Conservation (phyloP, 2,797 vertebrate species). For the Moxostoma hubbsi region DNA sequence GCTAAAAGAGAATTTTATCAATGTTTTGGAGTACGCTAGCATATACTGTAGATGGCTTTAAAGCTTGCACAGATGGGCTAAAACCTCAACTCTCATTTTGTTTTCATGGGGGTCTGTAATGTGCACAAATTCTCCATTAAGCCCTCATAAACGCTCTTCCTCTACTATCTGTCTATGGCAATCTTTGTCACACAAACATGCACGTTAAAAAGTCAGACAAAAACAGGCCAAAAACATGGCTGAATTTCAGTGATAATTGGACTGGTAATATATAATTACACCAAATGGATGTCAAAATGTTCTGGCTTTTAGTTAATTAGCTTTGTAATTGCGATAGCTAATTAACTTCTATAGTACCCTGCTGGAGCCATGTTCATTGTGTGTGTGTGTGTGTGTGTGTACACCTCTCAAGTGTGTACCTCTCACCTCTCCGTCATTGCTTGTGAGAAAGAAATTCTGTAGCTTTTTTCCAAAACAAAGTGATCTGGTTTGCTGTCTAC, state of each 20-base stretch:
- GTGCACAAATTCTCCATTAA: conserved; percentile 34
- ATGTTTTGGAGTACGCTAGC: too few species aligned
- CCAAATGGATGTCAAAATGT: conserved; percentile 89
- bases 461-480: too few species aligned
- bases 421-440: neutral
- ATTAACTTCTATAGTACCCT: conserved; percentile 82
- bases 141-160: conserved; percentile 25
- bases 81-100: too few species aligned
- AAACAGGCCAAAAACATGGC: conserved; percentile 74
- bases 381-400: conserved; percentile 46
- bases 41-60: too few species aligned
- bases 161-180: conserved; percentile 19
- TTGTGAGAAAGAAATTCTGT: too few species aligned
- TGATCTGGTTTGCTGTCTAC: too few species aligned
- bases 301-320: conserved; percentile 89
- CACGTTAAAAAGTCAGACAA: conserved; percentile 66
- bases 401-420: conserved; percentile 1
- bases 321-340: conserved; percentile 86
- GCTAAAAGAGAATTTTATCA: too few species aligned
- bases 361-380: conserved; percentile 69
- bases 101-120: conserved; percentile 17
- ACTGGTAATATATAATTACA: conserved; percentile 84
- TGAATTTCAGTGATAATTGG: conserved; percentile 85
- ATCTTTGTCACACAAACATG: conserved; percentile 35
- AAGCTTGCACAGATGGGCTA: too few species aligned